Evolutionary conservation across 2,797 vertebrate genomes (phyloP), one percentile per base, ranked within the genome.

Genomic region (Acipenser oxyrinchus): DNA sequence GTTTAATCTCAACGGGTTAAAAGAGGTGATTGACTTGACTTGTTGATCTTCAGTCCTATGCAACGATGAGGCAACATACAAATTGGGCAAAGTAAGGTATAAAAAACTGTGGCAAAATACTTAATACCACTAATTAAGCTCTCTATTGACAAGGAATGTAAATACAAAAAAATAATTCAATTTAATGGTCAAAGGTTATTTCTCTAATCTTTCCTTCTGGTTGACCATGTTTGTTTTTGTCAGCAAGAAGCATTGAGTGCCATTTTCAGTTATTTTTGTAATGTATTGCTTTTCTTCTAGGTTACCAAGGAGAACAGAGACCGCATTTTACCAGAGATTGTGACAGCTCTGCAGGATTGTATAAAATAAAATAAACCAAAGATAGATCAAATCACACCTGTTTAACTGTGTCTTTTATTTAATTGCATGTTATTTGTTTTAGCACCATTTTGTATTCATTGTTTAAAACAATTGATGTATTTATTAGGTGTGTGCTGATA

Each of bases 261-360:
- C 55, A 58, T 58, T 7, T 7, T 13, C 15, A 2, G 6, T 11
- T 58, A 58, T n/a, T 11, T n/a, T n/a, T 58, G 12, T 58, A n/a
- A 58, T n/a, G 10, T 7, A 58, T 58, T 13, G 55, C 12, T 58
- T 58, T 58, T 70, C 75, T 70, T 10, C 49, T 79, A 98, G 95
- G 87, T 98, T 74, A 91, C 91, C 4, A 97, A 89, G 73, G 94
- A 96, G 65, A 98, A 96, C 85, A 87, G 95, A 83, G 87, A 91
- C 73, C 63, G 53, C 70, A 77, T 96, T 72, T 82, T 93, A 48
- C 82, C 84, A 59, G 92, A 95, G 51, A 83, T 97, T 65, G 70
- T 95, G 72, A 74, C 83, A 58, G 74, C 87, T 0, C 76, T 96
- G 52, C 87, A 89, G 73, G 86, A 84, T 9, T 84, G 89, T 82